Conservation (phyloP, 1,140 invertebrate genomes). For the Philotrypesis tridentata region DNA sequence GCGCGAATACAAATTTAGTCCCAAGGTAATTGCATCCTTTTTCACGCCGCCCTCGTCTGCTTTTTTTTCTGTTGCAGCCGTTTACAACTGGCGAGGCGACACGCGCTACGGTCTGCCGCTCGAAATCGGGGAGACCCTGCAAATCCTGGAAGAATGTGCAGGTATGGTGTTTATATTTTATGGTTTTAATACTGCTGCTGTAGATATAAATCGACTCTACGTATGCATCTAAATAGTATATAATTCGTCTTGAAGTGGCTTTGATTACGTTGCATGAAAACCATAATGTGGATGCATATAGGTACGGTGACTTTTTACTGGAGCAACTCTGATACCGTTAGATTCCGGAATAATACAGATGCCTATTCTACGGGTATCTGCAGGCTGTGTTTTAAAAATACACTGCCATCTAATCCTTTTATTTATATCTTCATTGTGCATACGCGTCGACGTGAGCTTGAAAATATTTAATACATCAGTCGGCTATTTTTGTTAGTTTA, state of each 20-base stretch:
- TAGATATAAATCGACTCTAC: too few species aligned
- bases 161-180: slow-evolving; percentile 70
- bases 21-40: slow-evolving; percentile 31
- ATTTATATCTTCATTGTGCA: neutral
- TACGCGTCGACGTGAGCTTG: too few species aligned
- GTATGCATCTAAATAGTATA: too few species aligned
- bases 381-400: neutral
- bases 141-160: slow-evolving; percentile 91
- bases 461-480: too few species aligned
- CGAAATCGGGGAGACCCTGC: slow-evolving; percentile 92
- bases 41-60: neutral
- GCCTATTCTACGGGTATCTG: neutral
- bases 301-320: too few species aligned
- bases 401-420: neutral
- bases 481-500: too few species aligned
- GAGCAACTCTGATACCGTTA: neutral
- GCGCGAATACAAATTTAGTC: slow-evolving; percentile 39
- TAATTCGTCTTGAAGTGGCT: too few species aligned
- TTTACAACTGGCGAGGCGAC: slow-evolving; percentile 92
- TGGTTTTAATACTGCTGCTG: neutral
- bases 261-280: too few species aligned
- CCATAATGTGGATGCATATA: too few species aligned
- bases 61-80: slow-evolving; percentile 79
- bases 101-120: slow-evolving; percentile 85
- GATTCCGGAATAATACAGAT: neutral